Evolutionary conservation across 2,113 vertebrate genomes (phyloP).

Genomic region (Aphelocoma coerulescens): DNA sequence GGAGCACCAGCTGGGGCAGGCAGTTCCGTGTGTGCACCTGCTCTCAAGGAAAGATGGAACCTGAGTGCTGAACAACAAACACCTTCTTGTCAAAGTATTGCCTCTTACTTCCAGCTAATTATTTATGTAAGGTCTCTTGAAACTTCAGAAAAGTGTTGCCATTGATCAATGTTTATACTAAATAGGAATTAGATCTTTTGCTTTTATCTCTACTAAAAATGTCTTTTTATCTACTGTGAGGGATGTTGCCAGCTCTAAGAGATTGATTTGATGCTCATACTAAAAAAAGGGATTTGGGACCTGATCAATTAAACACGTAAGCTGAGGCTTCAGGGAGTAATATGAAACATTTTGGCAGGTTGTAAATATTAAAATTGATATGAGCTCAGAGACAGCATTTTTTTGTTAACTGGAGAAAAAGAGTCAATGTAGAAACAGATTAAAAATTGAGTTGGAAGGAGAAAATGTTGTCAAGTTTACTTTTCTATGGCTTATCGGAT

Average conservation of each 20-base stretch:
- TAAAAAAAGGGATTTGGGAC: background rate
- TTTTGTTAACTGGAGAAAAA: slow-evolving; percentile 39
- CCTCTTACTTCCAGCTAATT: background rate
- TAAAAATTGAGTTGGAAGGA: slow-evolving; percentile 15
- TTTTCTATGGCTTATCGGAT: background rate
- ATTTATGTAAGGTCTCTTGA: background rate
- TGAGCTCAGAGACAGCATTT: background rate
- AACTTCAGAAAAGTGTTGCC: background rate
- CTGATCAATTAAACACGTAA: slow-evolving; percentile 42
- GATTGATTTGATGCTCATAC: slow-evolving; percentile 2
- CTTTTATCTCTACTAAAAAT: slow-evolving; percentile 33
- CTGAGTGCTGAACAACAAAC: background rate
- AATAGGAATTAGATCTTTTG: background rate
- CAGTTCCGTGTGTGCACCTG: accelerated
- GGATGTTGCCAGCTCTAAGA: background rate
- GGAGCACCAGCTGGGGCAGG: background rate
- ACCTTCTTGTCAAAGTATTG: background rate
- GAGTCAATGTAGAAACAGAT: slow-evolving; percentile 30
- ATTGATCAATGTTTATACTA: background rate
- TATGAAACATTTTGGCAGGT: slow-evolving; percentile 20
- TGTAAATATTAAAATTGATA: slow-evolving; percentile 59
- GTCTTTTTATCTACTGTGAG: background rate
- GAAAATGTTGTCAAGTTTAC: slow-evolving; percentile 8
- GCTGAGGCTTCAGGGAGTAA: slow-evolving; percentile 7
- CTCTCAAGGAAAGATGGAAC: background rate